These are phyloP conservation scores for Onthophagus taurus DNA, from an alignment of 1,140 invertebrate genomes.

Conservation along the genomic window DNA sequence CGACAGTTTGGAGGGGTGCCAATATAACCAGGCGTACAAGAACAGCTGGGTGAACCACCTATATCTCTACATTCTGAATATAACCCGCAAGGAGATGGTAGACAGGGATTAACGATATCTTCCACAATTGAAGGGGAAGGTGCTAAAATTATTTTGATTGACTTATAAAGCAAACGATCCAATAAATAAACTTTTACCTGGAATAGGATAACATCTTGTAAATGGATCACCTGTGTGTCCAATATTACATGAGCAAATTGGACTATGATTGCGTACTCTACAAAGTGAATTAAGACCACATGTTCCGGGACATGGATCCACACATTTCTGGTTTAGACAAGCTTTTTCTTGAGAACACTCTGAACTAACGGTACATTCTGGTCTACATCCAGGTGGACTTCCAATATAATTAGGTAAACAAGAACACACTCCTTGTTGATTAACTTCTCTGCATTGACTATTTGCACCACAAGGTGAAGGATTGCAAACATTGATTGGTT, in stretches of 20 bases:
- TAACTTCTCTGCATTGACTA: slow-evolving; percentile 50
- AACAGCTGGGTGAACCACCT: slow-evolving; percentile 53
- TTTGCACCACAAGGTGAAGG: slow-evolving; percentile 59
- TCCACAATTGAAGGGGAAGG: slow-evolving; percentile 30
- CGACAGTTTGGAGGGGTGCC: slow-evolving; percentile 62
- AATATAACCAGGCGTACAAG: slow-evolving; percentile 54
- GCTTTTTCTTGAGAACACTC: slow-evolving; percentile 56
- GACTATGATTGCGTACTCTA: slow-evolving; percentile 42
- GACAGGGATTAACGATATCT: slow-evolving; percentile 43
- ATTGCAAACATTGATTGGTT: slow-evolving; percentile 50
- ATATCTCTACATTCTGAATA: slow-evolving; percentile 54
- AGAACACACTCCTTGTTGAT: slow-evolving; percentile 52
- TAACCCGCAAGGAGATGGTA: slow-evolving; percentile 55
- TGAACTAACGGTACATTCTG: slow-evolving; percentile 58
- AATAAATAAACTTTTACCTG: slow-evolving; percentile 19
- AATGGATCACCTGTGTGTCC: slow-evolving; percentile 61
- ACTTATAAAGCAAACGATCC: background rate
- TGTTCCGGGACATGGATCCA: slow-evolving; percentile 56
- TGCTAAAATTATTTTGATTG: slow-evolving; percentile 14
- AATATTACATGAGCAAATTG: slow-evolving; percentile 43
- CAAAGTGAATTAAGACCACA: slow-evolving; percentile 53
- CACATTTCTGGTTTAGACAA: slow-evolving; percentile 56
- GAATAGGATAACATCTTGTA: slow-evolving; percentile 24
- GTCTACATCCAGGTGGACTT: slow-evolving; percentile 58
- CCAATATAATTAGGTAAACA: slow-evolving; percentile 58